Evolutionary conservation across 2,888 invertebrate genomes (phyloP).

Genomic region (Esperia sulphurella): DNA sequence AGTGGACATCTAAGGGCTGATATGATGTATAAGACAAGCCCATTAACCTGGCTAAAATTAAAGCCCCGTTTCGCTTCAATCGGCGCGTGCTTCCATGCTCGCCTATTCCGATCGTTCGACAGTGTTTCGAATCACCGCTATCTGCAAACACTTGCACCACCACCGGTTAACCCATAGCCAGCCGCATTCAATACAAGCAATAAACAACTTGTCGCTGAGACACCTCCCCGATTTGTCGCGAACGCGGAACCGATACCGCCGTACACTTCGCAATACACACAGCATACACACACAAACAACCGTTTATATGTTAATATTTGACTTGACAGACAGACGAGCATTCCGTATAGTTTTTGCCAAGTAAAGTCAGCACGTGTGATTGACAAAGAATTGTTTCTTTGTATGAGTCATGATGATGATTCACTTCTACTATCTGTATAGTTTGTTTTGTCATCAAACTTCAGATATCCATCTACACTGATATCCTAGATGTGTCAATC

Average conservation of each 20-base stretch:
- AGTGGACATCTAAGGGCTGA: too few relatives aligned
- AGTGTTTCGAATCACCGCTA: not conserved
- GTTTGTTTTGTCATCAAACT: too few relatives aligned
- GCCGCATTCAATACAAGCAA: slow-evolving; percentile 2
- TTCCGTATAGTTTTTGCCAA: slow-evolving; percentile 20
- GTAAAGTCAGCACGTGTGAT: slow-evolving; percentile 24
- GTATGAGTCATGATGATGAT: slow-evolving; percentile 6
- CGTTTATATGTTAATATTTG: slow-evolving; percentile 25
- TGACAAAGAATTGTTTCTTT: slow-evolving; percentile 20
- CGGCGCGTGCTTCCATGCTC: too few relatives aligned
- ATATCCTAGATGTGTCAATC: too few relatives aligned
- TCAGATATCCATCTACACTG: too few relatives aligned
- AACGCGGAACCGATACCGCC: slow-evolving; percentile 9
- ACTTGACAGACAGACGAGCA: slow-evolving; percentile 12
- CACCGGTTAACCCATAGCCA: not conserved
- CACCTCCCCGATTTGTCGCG: slow-evolving; percentile 19
- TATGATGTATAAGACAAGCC: too few relatives aligned
- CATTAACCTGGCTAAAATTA: too few relatives aligned
- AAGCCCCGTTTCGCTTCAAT: too few relatives aligned
- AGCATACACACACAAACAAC: not conserved
- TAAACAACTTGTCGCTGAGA: slow-evolving; percentile 14
- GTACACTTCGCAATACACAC: slow-evolving; percentile 3
- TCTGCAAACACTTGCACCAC: not conserved
- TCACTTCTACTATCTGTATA: not conserved
- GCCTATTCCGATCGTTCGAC: too few relatives aligned